These are phyloP conservation scores for Altica lythri DNA, from an alignment of 2,888 invertebrate genomes.

Conservation along the genomic window DNA sequence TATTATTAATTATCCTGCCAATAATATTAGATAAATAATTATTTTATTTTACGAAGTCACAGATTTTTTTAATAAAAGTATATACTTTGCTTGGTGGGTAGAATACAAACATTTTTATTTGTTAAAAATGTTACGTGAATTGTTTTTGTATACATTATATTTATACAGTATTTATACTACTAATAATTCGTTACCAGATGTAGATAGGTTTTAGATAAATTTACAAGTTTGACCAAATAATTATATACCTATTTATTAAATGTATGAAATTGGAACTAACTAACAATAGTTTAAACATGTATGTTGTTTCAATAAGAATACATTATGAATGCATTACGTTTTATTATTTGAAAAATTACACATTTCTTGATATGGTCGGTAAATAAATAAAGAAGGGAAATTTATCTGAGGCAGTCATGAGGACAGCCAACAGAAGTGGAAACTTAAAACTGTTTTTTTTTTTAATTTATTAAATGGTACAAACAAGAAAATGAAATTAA, in stretches of 20 bases:
- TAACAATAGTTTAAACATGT: conserved; percentile 12
- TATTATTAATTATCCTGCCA: too few relatives aligned
- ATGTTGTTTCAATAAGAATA: conserved; percentile 5
- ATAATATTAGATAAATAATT: too few relatives aligned
- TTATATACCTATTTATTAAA: conserved; percentile 24
- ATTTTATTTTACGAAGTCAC: too few relatives aligned
- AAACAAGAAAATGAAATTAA: too few relatives aligned
- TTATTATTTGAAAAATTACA: too few relatives aligned
- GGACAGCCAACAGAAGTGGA: too few relatives aligned
- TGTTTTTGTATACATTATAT: conserved; percentile 39
- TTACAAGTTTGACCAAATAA: conserved; percentile 46
- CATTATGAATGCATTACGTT: conserved; percentile 4
- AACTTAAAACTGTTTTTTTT: too few relatives aligned
- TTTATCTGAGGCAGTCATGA: too few relatives aligned
- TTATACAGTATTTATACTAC: conserved; percentile 41
- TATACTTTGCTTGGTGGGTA: conserved; percentile 1
- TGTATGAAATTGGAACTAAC: conserved; percentile 15
- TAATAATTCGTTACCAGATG: conserved; percentile 41
- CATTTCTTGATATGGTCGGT: too few relatives aligned
- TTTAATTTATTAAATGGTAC: too few relatives aligned
- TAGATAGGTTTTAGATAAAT: conserved; percentile 45
- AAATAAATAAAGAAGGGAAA: too few relatives aligned
- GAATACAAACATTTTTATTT: background rate
- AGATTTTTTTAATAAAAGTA: too few relatives aligned
- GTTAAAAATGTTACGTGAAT: background rate